phyloP scores from a whole-genome alignment of 2,113 vertebrate genomes.

The Cephalopterus ornatus region DNA sequence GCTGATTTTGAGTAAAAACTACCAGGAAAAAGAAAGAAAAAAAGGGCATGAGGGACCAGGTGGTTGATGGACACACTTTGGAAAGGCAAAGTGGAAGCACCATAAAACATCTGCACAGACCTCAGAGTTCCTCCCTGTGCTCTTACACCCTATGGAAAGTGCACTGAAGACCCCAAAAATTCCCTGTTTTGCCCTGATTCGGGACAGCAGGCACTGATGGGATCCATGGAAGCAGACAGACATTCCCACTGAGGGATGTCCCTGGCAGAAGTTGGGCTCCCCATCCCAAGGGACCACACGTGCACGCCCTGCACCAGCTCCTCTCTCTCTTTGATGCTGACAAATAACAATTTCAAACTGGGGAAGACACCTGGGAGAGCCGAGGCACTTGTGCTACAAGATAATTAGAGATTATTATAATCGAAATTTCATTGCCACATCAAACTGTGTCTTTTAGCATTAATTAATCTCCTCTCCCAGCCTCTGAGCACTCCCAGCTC shows the following conservation, averaged over 20 bases:
- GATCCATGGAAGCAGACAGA: background rate
- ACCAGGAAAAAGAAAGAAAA: background rate
- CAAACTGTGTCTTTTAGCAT: slow-evolving; percentile 79
- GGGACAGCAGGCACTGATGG: background rate
- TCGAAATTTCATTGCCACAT: slow-evolving; percentile 78
- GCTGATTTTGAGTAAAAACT: background rate
- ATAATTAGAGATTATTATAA: slow-evolving; percentile 83
- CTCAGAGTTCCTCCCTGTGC: background rate
- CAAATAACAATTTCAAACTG: slow-evolving; percentile 63
- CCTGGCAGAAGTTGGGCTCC: background rate
- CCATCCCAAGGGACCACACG: background rate
- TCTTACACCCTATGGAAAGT: accelerated
- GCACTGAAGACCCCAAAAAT: accelerated
- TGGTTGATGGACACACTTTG: background rate
- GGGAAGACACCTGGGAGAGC: slow-evolving; percentile 73
- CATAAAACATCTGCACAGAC: background rate
- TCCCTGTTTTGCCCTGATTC: accelerated
- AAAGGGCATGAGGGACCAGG: background rate
- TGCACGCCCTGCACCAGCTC: background rate
- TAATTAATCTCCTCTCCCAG: slow-evolving; percentile 78
- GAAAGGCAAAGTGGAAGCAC: background rate
- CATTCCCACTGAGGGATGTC: accelerated
- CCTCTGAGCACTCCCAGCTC: slow-evolving; percentile 56
- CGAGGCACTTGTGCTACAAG: slow-evolving; percentile 68
- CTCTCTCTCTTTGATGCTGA: background rate